Base-by-base conservation (phyloP, 2,888 invertebrate species). In the Cephalotes varians region DNA sequence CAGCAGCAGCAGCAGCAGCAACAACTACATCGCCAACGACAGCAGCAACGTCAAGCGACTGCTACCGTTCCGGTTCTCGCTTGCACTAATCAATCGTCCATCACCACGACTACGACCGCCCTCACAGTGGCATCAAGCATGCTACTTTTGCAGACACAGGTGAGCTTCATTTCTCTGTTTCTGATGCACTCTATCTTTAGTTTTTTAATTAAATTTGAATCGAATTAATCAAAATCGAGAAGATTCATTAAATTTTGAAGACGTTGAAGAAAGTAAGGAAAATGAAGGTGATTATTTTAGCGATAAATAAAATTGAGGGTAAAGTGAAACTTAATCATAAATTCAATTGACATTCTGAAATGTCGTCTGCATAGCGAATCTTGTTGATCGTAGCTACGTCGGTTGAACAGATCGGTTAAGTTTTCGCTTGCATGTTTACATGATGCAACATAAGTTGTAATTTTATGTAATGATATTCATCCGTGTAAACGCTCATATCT, bases 61-160 rank as follows among this genome's bases (percentile, higher is more conserved):
- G 85, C 96, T 95, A 95, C 92, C 92, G 93, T 94, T 90, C 95
- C 93, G 90, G 93, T 94, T 91, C 95, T 95, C 95, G 90, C 95
- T 95, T 95, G 95, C 95, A 95, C 96, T 94, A 96, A 92, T 92
- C 92, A 92, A 51, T 88, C 93, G 83, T 96, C 95, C 94, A 95
- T 95, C 95, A 95, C 95, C 94, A 94, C 96, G 93, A 96, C 95
- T 94, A 95, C 96, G 94, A 96, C 95, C 93, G 95, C 95, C 93
- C 95, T 95, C 92, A 96, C 96, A 91, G 96, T 96, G 90, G 95
- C 96, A 91, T 96, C 98, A 97, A 98, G 98, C 96, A 98, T 98
- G 98, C 98, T 98, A 96, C 97, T 98, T 95, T 96, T 98, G 96
- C 98, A 98, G 96, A 97, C 98, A 95, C 98, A 98, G 96, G 98